These are phyloP conservation scores for Drosophila seguyi DNA, from an alignment of 1,140 invertebrate genomes.

Conservation along the genomic window DNA sequence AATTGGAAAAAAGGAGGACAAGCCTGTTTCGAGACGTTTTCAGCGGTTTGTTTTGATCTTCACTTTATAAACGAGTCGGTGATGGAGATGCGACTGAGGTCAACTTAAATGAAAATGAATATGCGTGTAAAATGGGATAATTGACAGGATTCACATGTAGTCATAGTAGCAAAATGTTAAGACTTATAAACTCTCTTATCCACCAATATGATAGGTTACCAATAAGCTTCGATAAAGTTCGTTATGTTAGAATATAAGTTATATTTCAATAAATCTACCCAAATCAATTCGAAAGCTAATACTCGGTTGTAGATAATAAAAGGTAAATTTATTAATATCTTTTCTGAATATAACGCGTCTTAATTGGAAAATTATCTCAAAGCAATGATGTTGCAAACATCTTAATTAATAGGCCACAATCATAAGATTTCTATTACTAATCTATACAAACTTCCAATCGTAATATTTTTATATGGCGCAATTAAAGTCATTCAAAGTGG, in stretches of 20 bases:
- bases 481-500: not conserved
- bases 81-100: slow-evolving; percentile 15
- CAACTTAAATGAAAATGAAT: slow-evolving; percentile 9
- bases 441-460: not conserved
- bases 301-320: too few relatives aligned
- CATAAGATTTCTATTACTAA: not conserved
- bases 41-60: slow-evolving; percentile 18
- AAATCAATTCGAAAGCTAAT: too few relatives aligned
- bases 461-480: not conserved
- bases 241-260: not conserved
- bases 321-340: too few relatives aligned
- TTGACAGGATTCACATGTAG: slow-evolving; percentile 4
- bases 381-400: not conserved
- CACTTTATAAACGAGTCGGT: slow-evolving; percentile 11
- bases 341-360: not conserved
- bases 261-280: too few relatives aligned
- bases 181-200: not conserved
- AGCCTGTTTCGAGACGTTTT: slow-evolving; percentile 5
- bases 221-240: not conserved
- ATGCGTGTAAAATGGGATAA: slow-evolving; percentile 14
- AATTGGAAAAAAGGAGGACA: slow-evolving; percentile 5
- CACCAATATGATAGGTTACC: not conserved
- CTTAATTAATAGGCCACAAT: not conserved
- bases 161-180: not conserved
- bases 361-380: not conserved